phyloP scores from a whole-genome alignment of 2,113 vertebrate species.

The Bettongia penicillata region DNA sequence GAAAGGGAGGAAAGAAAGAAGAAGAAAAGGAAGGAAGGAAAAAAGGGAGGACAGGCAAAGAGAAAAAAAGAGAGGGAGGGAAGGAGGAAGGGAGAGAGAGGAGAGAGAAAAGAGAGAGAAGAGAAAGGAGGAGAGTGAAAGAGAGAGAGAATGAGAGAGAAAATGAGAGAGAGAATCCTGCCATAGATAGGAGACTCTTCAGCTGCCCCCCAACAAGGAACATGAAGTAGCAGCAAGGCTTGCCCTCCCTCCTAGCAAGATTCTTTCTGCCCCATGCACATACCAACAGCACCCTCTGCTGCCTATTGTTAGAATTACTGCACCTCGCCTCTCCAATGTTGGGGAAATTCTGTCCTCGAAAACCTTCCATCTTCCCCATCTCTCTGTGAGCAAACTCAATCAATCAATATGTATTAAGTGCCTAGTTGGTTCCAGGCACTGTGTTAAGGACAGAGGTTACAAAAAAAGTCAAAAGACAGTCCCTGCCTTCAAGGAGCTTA shows the following conservation, averaged over 20 bases:
- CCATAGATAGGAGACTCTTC: not conserved
- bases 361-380: not conserved
- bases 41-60: not conserved
- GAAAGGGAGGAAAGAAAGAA: not conserved
- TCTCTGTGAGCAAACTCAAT: not conserved
- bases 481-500: not conserved
- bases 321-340: not conserved
- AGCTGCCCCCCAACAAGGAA: not conserved
- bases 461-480: not conserved
- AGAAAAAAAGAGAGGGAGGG: not conserved
- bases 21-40: not conserved
- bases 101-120: not conserved
- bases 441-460: not conserved
- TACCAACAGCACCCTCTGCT: conserved; percentile 68
- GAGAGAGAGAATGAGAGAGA: not conserved
- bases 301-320: conserved; percentile 26
- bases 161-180: not conserved
- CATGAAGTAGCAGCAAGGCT: conserved; percentile 39
- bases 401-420: not conserved
- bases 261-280: conserved; percentile 14
- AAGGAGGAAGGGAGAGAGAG: not conserved
- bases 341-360: not conserved
- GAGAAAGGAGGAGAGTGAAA: not conserved
- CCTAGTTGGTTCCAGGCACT: not conserved
- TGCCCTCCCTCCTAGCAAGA: not conserved